Base-by-base conservation (phyloP, 2,888 invertebrate species). In the Podabrus alpinus region DNA sequence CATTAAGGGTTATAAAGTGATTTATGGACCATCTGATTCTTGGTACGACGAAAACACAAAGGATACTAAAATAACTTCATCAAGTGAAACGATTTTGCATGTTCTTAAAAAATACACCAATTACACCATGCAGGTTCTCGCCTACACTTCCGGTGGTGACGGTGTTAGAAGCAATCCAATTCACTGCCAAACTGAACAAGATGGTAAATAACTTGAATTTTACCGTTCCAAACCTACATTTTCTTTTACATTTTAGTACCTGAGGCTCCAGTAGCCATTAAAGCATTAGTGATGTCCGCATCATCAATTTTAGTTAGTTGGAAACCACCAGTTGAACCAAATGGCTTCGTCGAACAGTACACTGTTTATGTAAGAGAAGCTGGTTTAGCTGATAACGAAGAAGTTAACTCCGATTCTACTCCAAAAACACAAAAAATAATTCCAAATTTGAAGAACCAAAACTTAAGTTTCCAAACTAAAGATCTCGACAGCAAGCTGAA, bases 61-160 rank as follows among this genome's bases (percentile, higher is more conserved):
- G 83, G 96, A 96, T 83, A 95, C 95, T 9, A 96, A 96, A 88
- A 95, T 95, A 81, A 96, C 96, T 5, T 93, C 95, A n/a, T 95
- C 95, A 79, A 95, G 95, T 83, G 96, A 97, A 88, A 96, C 96
- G 0, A 96, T 96, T 83, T 90, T 97, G n/a, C 96, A 96, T 85
- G 96, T 96, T 70, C 90, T 98, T 71, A 95, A 96, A 87, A 97
- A 97, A 87, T 97, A 94, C 88, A 98, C 97, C 2, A 98, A 98
- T 88, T 98, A 98, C 88, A 97, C 97, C 74, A 96, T 98, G 93
- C 97, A 97, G 90, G 97, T 98, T 29, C 88, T 97, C 82, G 97
- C 98, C 17, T 97, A 94, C 83, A 98, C 98, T 9, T 94, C 97
- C 73, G 97, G 97, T 79, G 98, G 98, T 11, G 97, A 98, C 86